Conservation (phyloP, 2,797 vertebrate genomes). For the Anas bahamensis region DNA sequence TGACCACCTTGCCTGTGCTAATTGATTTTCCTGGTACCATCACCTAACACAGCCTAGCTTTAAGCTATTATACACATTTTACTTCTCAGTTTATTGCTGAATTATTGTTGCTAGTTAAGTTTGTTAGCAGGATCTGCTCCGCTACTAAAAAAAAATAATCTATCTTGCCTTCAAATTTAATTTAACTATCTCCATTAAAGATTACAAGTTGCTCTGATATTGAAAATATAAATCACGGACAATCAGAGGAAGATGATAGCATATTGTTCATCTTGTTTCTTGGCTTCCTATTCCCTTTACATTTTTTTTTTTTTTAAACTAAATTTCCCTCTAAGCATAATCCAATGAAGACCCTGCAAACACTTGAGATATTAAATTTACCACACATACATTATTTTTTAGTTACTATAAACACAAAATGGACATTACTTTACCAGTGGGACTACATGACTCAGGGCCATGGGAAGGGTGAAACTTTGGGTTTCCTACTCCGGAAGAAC, state of each 20-base stretch:
- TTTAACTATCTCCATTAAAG: constrained; percentile 79
- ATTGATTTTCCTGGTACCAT: constrained; percentile 14
- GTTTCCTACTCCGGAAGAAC: neutral
- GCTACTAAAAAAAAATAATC: constrained; percentile 36
- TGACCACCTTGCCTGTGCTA: neutral
- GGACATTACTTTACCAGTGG: neutral
- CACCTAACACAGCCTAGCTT: neutral
- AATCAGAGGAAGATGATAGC: constrained; percentile 45
- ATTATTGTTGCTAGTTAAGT: constrained; percentile 14
- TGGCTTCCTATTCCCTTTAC: neutral
- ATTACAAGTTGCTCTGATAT: constrained; percentile 56
- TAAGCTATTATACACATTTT: constrained; percentile 21
- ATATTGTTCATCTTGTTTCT: constrained; percentile 10
- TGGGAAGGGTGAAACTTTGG: neutral
- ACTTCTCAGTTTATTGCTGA: neutral
- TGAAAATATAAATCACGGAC: constrained; percentile 53
- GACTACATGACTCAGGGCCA: neutral
- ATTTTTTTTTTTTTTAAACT: neutral
- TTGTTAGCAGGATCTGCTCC: constrained; percentile 44
- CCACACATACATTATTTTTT: neutral
- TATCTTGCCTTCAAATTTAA: constrained; percentile 64
- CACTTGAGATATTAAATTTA: neutral
- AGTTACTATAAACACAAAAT: neutral
- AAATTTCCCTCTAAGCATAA: neutral
- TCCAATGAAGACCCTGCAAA: neutral